These are phyloP conservation scores for Aphelenchoides besseyi DNA, from an alignment of 1,140 invertebrate genomes.

Conservation along the genomic window DNA sequence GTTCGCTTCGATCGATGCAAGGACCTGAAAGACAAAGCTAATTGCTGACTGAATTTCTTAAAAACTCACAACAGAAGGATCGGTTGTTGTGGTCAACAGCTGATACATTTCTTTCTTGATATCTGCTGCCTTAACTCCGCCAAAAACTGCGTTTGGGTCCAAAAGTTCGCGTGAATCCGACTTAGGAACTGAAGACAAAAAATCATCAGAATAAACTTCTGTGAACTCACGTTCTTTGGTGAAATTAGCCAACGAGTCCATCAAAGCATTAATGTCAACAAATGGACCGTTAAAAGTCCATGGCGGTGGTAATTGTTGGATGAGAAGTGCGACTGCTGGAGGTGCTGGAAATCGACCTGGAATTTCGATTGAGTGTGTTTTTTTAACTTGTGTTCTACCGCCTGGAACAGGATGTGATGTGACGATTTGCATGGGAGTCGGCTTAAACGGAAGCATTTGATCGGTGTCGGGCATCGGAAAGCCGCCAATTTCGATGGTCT, in stretches of 20 bases:
- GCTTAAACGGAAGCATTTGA: conserved; percentile 62
- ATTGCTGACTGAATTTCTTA: too few relatives aligned
- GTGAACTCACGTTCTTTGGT: conserved; percentile 50
- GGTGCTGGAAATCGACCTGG: conserved; percentile 53
- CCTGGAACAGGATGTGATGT: conserved; percentile 57
- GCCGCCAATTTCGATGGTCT: conserved; percentile 42
- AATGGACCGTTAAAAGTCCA: conserved; percentile 55
- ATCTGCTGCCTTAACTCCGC: conserved; percentile 51
- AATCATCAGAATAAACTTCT: not conserved
- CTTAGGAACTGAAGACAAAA: conserved; percentile 47
- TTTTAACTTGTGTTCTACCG: too few relatives aligned
- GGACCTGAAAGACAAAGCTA: not conserved
- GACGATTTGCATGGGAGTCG: conserved; percentile 35
- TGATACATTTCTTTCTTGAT: conserved; percentile 61
- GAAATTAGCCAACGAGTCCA: conserved; percentile 47
- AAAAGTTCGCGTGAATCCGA: conserved; percentile 37
- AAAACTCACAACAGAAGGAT: conserved; percentile 51
- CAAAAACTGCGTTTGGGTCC: conserved; percentile 50
- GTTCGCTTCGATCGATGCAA: not conserved
- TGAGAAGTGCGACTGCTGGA: conserved; percentile 48
- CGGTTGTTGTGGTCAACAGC: conserved; percentile 56
- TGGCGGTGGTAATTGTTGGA: conserved; percentile 56
- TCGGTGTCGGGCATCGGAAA: conserved; percentile 57
- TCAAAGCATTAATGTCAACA: conserved; percentile 52
- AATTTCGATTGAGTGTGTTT: conserved; percentile 16